phyloP scores from a whole-genome alignment of 2,888 invertebrate species.

The Eubasilissa splendida region DNA sequence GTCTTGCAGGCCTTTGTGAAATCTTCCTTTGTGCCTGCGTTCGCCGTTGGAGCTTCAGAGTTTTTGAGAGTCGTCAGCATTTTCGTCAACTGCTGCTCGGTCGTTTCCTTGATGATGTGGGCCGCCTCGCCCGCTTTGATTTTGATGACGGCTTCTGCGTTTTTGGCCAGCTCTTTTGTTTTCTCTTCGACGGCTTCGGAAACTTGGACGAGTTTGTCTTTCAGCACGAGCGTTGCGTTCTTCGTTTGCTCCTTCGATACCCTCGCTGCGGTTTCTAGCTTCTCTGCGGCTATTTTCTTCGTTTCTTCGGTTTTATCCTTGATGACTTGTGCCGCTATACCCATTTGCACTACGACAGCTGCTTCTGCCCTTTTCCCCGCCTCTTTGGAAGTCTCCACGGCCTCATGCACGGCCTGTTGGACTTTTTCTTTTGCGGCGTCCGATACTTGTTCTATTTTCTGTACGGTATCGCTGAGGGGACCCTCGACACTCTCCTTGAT shows the following conservation, averaged over 20 bases:
- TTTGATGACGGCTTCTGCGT: slow-evolving; percentile 38
- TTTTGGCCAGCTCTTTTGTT: slow-evolving; percentile 44
- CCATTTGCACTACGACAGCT: not conserved
- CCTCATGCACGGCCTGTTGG: not conserved
- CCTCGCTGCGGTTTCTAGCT: slow-evolving; percentile 30
- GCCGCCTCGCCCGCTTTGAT: slow-evolving; percentile 39
- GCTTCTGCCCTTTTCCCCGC: slow-evolving; percentile 1
- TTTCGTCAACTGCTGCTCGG: slow-evolving; percentile 37
- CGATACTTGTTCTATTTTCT: slow-evolving; percentile 14
- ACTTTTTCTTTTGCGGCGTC: slow-evolving; percentile 21
- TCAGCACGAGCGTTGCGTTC: not conserved
- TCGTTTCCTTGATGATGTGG: slow-evolving; percentile 33
- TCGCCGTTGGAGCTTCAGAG: slow-evolving; percentile 10
- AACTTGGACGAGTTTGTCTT: slow-evolving; percentile 4
- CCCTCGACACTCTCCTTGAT: slow-evolving; percentile 19
- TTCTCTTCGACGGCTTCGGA: slow-evolving; percentile 22
- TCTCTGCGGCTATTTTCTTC: slow-evolving; percentile 34
- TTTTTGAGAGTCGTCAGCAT: slow-evolving; percentile 33
- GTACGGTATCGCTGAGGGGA: not conserved
- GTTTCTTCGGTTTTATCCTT: slow-evolving; percentile 38
- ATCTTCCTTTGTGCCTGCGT: slow-evolving; percentile 18
- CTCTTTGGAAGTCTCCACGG: slow-evolving; percentile 12
- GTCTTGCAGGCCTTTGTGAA: slow-evolving; percentile 39
- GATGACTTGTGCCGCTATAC: slow-evolving; percentile 8
- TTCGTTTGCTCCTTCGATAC: slow-evolving; percentile 37